Conservation (phyloP, 2,113 vertebrate genomes). For the Merops nubicus region DNA sequence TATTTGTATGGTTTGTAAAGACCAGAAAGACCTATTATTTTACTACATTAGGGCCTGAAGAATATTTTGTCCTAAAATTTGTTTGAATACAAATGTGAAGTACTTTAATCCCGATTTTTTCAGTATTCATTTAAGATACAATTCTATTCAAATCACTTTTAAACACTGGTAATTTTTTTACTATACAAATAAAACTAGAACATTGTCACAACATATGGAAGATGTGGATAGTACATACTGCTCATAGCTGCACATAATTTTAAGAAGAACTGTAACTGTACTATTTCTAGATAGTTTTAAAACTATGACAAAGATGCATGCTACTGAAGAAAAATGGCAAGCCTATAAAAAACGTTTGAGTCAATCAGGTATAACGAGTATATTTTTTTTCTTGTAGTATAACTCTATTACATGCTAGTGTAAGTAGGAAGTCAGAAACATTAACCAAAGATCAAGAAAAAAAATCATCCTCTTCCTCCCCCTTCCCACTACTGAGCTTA, state of each 20-base stretch:
- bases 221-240: constrained; percentile 38
- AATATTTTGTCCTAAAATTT: not conserved
- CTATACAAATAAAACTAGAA: not conserved
- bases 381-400: not conserved
- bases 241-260: constrained; percentile 46
- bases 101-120: not conserved
- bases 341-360: constrained; percentile 41
- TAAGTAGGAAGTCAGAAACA: constrained; percentile 4
- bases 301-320: constrained; percentile 45
- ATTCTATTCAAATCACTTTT: not conserved
- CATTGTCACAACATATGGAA: constrained; percentile 18
- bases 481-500: not conserved
- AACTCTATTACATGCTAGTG: not conserved
- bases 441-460: not conserved
- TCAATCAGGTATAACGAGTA: not conserved
- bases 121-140: not conserved
- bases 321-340: constrained; percentile 54
- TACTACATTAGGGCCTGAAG: not conserved
- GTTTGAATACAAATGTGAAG: not conserved
- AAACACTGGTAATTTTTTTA: not conserved
- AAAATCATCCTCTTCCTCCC: not conserved
- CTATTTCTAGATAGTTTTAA: constrained; percentile 41
- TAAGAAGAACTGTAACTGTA: constrained; percentile 18
- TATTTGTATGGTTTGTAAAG: not conserved
- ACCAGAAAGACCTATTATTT: not conserved